phyloP scores from a whole-genome alignment of 2,113 vertebrate species.

The Phoxinus phoxinus region DNA sequence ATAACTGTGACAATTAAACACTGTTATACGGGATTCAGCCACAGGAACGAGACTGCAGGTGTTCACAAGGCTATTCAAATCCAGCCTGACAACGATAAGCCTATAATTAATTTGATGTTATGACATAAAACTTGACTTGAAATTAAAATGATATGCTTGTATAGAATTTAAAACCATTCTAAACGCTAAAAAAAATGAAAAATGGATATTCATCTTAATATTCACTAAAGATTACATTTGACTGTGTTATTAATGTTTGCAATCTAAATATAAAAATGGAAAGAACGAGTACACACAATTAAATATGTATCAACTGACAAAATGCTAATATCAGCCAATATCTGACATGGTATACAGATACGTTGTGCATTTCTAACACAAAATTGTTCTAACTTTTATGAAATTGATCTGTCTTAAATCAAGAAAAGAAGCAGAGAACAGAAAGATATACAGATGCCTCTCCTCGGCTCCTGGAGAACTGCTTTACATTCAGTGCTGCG shows the following conservation, averaged over 20 bases:
- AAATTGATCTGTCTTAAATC: background rate
- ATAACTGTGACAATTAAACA: background rate
- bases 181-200: background rate
- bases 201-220: background rate
- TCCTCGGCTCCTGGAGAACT: slow-evolving; percentile 11
- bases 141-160: background rate
- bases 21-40: background rate
- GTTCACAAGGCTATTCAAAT: background rate
- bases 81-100: background rate
- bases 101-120: background rate
- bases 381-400: too few species aligned
- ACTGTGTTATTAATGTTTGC: background rate
- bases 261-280: too few species aligned
- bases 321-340: too few species aligned
- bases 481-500: slow-evolving; percentile 43
- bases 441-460: background rate
- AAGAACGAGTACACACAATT: too few species aligned
- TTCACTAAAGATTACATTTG: background rate
- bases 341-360: too few species aligned
- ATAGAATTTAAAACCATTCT: background rate
- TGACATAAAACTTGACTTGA: background rate
- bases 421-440: background rate
- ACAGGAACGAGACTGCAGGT: background rate
- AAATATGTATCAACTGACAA: too few species aligned
- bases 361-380: too few species aligned